Percentiles rank a stretch among this genome's conserved stretches.
Evolutionary conservation across 2,888 invertebrate species (phyloP).

Genomic region (Stomorhina lunata): DNA sequence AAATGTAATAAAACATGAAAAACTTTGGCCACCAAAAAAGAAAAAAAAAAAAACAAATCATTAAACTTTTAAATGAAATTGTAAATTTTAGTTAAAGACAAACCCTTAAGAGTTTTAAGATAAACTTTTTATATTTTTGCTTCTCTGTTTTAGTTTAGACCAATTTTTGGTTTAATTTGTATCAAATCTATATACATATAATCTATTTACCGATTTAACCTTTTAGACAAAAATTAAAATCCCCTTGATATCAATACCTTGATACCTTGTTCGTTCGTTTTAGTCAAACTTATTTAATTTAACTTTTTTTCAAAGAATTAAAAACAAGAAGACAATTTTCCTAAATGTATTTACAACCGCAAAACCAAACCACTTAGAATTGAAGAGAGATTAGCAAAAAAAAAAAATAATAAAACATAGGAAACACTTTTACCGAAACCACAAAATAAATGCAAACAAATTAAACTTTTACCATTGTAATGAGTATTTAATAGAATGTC

Average conservation of each 20-base stretch:
- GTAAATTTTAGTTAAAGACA: constrained; percentile 12
- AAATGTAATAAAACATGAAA: neutral
- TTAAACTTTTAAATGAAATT: neutral
- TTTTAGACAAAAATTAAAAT: neutral
- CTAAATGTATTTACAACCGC: constrained; percentile 20
- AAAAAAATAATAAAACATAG: too few species aligned
- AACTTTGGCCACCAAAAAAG: neutral
- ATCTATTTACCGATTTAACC: neutral
- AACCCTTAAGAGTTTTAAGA: too few species aligned
- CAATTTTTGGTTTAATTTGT: neutral
- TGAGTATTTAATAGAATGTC: constrained; percentile 32
- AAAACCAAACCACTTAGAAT: constrained; percentile 14
- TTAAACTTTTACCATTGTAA: constrained; percentile 24
- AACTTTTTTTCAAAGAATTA: neutral
- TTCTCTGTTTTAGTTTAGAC: neutral
- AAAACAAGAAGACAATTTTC: neutral
- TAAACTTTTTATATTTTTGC: neutral
- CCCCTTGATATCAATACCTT: neutral
- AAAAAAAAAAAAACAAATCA: neutral
- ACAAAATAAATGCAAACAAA: constrained; percentile 22
- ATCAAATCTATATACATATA: neutral
- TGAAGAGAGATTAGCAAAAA: neutral
- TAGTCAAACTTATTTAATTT: neutral
- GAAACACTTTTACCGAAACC: neutral
- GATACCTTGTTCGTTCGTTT: neutral